A percentile compares a stretch with the other conserved stretches of the same genome.
These are phyloP conservation scores for Sussaba pulchella DNA, from an alignment of 2,888 invertebrate species.

Conservation along the genomic window DNA sequence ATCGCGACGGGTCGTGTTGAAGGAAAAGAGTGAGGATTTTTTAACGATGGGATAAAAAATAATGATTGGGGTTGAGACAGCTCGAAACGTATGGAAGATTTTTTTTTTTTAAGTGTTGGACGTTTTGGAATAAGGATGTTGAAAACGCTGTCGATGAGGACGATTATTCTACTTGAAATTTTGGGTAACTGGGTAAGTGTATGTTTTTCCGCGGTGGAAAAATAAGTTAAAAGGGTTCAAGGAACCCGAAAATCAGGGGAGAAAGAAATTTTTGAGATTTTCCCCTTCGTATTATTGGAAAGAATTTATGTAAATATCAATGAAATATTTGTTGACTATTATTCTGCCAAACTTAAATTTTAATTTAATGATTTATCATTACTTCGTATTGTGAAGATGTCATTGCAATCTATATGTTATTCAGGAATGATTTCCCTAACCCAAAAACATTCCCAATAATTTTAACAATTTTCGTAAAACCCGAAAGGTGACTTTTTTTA, in stretches of 20 bases:
- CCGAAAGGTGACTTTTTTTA: too few species aligned
- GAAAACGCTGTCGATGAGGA: background rate
- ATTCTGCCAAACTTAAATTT: too few species aligned
- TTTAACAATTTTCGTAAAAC: too few species aligned
- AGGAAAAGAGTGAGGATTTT: background rate
- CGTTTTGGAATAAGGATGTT: background rate
- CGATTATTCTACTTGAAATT: background rate
- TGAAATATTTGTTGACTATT: background rate
- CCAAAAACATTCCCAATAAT: too few species aligned
- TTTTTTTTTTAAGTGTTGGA: background rate
- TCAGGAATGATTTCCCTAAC: too few species aligned
- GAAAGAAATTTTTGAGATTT: too few species aligned
- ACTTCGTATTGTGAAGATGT: too few species aligned
- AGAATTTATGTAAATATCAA: too few species aligned
- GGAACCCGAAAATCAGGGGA: background rate
- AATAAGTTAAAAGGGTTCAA: background rate
- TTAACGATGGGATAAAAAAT: background rate
- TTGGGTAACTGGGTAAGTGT: conserved; percentile 11
- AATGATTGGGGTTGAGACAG: background rate
- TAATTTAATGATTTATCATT: too few species aligned
- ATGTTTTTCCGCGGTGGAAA: conserved; percentile 8
- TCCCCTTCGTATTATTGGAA: too few species aligned
- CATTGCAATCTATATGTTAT: too few species aligned
- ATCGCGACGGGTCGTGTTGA: too few species aligned
- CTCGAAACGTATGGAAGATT: background rate